These are phyloP conservation scores for Pelecanus crispus DNA, from an alignment of 2,113 vertebrate genomes.

Conservation along the genomic window DNA sequence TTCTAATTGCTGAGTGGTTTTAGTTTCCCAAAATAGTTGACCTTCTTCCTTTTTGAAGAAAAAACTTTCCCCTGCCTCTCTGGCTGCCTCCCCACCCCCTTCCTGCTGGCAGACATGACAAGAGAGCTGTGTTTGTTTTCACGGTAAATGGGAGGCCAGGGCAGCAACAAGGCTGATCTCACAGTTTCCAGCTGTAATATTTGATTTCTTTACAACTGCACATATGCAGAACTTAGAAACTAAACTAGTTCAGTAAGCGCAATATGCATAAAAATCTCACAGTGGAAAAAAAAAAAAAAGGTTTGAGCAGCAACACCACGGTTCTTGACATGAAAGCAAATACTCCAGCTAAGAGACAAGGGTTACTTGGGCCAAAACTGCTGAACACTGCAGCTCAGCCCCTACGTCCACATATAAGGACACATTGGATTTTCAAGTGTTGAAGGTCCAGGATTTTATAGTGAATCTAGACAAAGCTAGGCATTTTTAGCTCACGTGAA, in stretches of 20 bases:
- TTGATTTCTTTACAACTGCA: slow-evolving; percentile 51
- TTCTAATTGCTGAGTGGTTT: slow-evolving; percentile 42
- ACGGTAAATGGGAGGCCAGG: background rate
- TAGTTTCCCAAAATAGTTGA: slow-evolving; percentile 57
- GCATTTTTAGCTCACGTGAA: background rate
- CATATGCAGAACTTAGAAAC: slow-evolving; percentile 22
- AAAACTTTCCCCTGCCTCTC: slow-evolving; percentile 24
- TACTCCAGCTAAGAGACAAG: background rate
- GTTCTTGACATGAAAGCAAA: background rate
- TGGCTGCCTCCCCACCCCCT: slow-evolving; percentile 5
- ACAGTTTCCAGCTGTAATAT: slow-evolving; percentile 56
- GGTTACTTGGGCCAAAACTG: background rate
- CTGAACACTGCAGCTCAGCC: background rate
- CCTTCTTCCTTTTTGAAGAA: slow-evolving; percentile 40
- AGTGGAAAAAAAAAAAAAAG: background rate
- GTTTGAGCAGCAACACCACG: background rate
- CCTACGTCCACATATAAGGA: background rate
- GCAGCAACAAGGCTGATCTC: slow-evolving; percentile 35
- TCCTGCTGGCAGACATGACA: slow-evolving; percentile 44
- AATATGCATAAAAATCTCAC: background rate
- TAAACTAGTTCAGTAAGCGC: background rate
- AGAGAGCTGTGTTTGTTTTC: slow-evolving; percentile 52
- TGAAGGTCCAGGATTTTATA: background rate
- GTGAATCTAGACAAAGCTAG: background rate
- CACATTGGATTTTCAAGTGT: background rate